Percentiles rank a stretch among this genome's conserved stretches.
These are phyloP conservation scores for Dipus sagitta DNA, from an alignment of 2,797 vertebrate species.

Conservation along the genomic window DNA sequence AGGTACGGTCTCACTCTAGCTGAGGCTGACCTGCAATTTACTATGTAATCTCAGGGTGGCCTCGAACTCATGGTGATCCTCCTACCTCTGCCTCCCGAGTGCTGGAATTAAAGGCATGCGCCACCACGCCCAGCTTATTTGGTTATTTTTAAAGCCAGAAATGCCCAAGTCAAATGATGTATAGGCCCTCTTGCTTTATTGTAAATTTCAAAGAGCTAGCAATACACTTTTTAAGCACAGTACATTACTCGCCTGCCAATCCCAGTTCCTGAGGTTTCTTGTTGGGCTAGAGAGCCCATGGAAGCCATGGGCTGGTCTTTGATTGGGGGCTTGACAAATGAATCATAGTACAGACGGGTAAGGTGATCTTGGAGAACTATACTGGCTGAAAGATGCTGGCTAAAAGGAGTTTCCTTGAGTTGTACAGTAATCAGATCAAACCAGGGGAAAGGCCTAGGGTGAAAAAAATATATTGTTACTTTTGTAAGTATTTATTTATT, in stretches of 20 bases:
- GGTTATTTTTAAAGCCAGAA: conserved; percentile 54
- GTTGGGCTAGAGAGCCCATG: not conserved
- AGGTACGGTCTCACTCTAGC: no score
- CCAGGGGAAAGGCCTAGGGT: conserved; percentile 88
- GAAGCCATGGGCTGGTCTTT: not conserved
- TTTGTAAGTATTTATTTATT: not conserved
- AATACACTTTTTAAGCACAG: conserved; percentile 39
- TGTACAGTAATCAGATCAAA: conserved; percentile 89
- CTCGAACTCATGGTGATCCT: no score
- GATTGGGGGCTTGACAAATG: conserved; percentile 71
- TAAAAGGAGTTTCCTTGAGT: conserved; percentile 87
- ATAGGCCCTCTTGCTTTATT: conserved; percentile 54
- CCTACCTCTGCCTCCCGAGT: no score
- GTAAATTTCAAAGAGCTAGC: conserved; percentile 37
- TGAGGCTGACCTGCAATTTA: no score
- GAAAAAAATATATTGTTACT: conserved; percentile 50
- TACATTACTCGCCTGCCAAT: not conserved
- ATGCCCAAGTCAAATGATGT: not conserved
- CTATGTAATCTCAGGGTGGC: no score
- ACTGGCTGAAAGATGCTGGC: conserved; percentile 82
- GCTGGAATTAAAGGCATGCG: no score
- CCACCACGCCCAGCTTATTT: not conserved
- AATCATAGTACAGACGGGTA: conserved; percentile 79
- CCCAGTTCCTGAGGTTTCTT: not conserved
- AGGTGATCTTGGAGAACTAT: conserved; percentile 81